These are phyloP conservation scores for Brachyhypopomus gauderio DNA, from an alignment of 2,113 vertebrate genomes.

Conservation along the genomic window DNA sequence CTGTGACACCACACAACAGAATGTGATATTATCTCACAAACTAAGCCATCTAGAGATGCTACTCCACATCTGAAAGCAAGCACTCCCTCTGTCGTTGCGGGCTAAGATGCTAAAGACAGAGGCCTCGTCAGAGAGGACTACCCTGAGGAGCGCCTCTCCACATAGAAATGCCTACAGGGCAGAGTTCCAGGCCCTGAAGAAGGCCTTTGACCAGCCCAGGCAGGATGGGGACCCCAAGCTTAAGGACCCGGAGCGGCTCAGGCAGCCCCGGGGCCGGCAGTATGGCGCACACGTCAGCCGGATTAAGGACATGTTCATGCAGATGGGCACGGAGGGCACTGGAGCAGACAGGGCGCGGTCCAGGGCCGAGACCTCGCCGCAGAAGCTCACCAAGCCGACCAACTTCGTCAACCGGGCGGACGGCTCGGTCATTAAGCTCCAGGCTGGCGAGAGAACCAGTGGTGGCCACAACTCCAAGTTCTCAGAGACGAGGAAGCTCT, in stretches of 20 bases:
- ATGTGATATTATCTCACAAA: slow-evolving; percentile 42
- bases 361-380: slow-evolving; percentile 81
- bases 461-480: slow-evolving; percentile 86
- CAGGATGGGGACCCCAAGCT: slow-evolving; percentile 83
- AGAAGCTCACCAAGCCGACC: slow-evolving; percentile 83
- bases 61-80: slow-evolving; percentile 40
- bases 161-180: slow-evolving; percentile 96
- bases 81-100: slow-evolving; percentile 74
- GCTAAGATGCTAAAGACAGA: slow-evolving; percentile 97
- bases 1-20: slow-evolving; percentile 27
- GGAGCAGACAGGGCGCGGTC: slow-evolving; percentile 70
- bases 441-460: slow-evolving; percentile 84
- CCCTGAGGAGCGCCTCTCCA: slow-evolving; percentile 95
- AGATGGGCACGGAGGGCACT: slow-evolving; percentile 87
- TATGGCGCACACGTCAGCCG: slow-evolving; percentile 97
- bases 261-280: slow-evolving; percentile 89
- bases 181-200: slow-evolving; percentile 97
- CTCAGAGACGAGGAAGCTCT: slow-evolving; percentile 91
- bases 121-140: slow-evolving; percentile 90
- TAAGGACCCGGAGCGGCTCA: slow-evolving; percentile 81
- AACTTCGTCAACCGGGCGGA: slow-evolving; percentile 89
- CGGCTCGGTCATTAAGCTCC: slow-evolving; percentile 84
- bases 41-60: slow-evolving; percentile 29
- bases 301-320: slow-evolving; percentile 99
- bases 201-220: slow-evolving; percentile 93